Evolutionary conservation across 2,113 vertebrate species (phyloP).

Genomic region (Mungos mungo): DNA sequence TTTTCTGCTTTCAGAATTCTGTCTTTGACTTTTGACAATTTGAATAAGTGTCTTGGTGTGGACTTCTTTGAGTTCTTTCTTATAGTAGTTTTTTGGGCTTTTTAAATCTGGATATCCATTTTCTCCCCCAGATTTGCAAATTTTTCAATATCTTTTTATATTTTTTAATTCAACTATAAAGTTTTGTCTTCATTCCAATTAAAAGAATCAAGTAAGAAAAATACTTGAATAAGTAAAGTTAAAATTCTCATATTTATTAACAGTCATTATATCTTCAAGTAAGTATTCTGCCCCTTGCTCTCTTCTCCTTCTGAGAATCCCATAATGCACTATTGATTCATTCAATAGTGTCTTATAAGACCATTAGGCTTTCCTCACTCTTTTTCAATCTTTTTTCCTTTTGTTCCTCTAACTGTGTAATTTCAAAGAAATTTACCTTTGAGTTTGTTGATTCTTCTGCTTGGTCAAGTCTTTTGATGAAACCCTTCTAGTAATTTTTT

Average conservation of each 20-base stretch:
- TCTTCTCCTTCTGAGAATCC: neutral
- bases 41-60: neutral
- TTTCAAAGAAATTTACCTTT: neutral
- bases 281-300: neutral
- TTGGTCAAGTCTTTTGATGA: neutral
- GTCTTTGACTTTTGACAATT: neutral
- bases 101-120: neutral
- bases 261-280: neutral
- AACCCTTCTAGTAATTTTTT: neutral
- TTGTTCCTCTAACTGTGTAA: neutral
- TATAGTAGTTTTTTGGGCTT: neutral
- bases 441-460: neutral
- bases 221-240: neutral
- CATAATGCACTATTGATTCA: neutral
- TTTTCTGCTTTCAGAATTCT: neutral
- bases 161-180: neutral
- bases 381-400: neutral
- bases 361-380: neutral
- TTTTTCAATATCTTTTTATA: neutral
- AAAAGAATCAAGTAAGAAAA: neutral
- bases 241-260: neutral
- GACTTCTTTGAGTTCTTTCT: neutral
- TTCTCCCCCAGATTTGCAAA: neutral
- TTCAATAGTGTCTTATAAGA: neutral
- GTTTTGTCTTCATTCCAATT: neutral